Percentiles rank a stretch among this genome's conserved stretches.
Conservation (phyloP, 2,797 vertebrate species). For the Balearica regulorum region DNA sequence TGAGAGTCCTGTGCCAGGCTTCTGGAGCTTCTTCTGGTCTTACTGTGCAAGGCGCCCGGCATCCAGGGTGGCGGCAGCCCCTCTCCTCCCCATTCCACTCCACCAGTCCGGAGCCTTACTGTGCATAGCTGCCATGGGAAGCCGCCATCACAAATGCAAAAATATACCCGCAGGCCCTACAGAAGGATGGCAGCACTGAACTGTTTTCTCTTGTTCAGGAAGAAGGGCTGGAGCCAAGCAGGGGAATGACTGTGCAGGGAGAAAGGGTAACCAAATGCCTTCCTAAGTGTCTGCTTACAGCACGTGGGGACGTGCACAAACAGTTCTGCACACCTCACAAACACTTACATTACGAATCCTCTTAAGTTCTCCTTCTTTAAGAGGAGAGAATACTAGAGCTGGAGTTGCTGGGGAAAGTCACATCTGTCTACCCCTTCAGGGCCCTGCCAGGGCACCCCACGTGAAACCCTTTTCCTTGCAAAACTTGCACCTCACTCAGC, state of each 20-base stretch:
- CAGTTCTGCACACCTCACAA: not conserved
- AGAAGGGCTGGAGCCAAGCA: not conserved
- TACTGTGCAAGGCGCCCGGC: not conserved
- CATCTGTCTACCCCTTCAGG: not conserved
- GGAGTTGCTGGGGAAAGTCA: not conserved
- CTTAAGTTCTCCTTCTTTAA: not conserved
- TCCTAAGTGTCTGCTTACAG: not conserved
- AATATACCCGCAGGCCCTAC: not conserved
- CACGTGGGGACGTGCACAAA: not conserved
- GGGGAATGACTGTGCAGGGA: fast-evolving
- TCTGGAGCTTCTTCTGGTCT: not conserved
- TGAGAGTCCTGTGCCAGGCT: not conserved
- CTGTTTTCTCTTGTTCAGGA: not conserved
- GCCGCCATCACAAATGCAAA: not conserved
- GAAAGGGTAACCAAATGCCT: not conserved
- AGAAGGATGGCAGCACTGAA: not conserved
- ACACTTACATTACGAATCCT: not conserved
- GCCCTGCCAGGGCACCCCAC: not conserved
- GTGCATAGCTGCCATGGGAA: not conserved
- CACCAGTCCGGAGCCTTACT: not conserved
- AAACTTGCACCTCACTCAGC: not conserved
- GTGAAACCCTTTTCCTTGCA: not conserved
- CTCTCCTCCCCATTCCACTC: not conserved
- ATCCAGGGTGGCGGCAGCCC: fast-evolving
- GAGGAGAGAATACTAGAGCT: not conserved